Evolutionary conservation across 2,888 invertebrate species (phyloP), one percentile per base, ranked within the genome.

Genomic region (Leptinotarsa rubiginosa): DNA sequence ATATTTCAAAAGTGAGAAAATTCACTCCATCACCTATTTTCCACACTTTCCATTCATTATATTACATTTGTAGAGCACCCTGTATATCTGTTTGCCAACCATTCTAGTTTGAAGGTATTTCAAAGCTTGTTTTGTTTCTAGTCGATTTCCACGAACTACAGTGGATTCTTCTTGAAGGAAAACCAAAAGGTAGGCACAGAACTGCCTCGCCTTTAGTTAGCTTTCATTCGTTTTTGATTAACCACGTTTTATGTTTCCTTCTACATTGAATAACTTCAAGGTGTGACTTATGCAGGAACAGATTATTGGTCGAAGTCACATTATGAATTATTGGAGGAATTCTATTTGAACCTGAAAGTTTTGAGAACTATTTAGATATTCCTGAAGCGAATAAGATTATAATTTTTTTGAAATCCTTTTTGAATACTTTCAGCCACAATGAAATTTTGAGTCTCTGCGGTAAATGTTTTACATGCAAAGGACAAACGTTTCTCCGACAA

Each of bases 161-260:
- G 79, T 80, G 80, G 78, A 73, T 80, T 82, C 77, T 80, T 79
- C 79, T 78, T 82, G 69, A 71, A 74, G 74, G 78, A 80, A 74
- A 82, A 79, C 71, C 79, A 80, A 76, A 81, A 84, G 84, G 84
- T 84, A 84, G 80, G 82, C 81, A 76, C 81, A 75, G 78, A 76
- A 67, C 74, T 77, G 76, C 74, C 66, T 72, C 77, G 76, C 82
- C 81, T 81, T 73, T 75, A 64, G 3, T 31, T 25, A 25, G 70
- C 73, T 73, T 73, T 70, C 22, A 56, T 66, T 75, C 22, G 50
- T 67, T 31, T 54, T 68, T 54, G 25, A 41, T 54, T 54, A 54
- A 68, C 50, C 22, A 66, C 5, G n/a, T 52, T 52, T 52, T 22
- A 15, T 15, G 12, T 52, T 67, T 47, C 13, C 16, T 67, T 67